Conservation (phyloP, 2,888 invertebrate species). For the Hybos culiciformis region DNA sequence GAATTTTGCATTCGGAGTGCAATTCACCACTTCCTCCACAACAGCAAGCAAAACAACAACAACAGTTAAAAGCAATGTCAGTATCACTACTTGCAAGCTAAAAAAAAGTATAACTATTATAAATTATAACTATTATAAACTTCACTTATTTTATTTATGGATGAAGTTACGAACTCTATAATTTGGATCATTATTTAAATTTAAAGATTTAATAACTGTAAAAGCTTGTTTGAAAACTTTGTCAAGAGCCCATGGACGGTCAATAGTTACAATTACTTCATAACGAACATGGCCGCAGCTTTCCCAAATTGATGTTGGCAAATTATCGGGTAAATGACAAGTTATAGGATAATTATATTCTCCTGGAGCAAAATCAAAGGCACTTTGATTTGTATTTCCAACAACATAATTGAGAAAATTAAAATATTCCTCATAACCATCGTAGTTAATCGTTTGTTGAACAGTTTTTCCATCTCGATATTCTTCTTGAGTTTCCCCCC, state of each 20-base stretch:
- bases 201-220: conserved; percentile 60
- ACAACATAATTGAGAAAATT: conserved; percentile 24
- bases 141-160: too few relatives aligned
- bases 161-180: conserved; percentile 46
- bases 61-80: conserved; percentile 51
- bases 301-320: conserved; percentile 67
- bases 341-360: conserved; percentile 28
- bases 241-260: conserved; percentile 73
- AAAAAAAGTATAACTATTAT: neutral
- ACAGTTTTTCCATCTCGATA: conserved; percentile 25
- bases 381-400: conserved; percentile 34
- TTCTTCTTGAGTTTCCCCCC: conserved; percentile 17
- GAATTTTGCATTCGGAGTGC: conserved; percentile 46
- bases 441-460: conserved; percentile 16
- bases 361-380: conserved; percentile 52
- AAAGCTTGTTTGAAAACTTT: conserved; percentile 1
- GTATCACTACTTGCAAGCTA: neutral
- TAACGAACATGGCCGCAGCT: conserved; percentile 62
- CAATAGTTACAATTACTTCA: conserved; percentile 59
- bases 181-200: conserved; percentile 58
- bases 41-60: conserved; percentile 42
- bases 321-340: conserved; percentile 28
- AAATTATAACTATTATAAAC: too few relatives aligned
- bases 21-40: conserved; percentile 60
- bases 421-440: conserved; percentile 29